phyloP scores from a whole-genome alignment of 2,113 vertebrate genomes.

The Pagrus major region DNA sequence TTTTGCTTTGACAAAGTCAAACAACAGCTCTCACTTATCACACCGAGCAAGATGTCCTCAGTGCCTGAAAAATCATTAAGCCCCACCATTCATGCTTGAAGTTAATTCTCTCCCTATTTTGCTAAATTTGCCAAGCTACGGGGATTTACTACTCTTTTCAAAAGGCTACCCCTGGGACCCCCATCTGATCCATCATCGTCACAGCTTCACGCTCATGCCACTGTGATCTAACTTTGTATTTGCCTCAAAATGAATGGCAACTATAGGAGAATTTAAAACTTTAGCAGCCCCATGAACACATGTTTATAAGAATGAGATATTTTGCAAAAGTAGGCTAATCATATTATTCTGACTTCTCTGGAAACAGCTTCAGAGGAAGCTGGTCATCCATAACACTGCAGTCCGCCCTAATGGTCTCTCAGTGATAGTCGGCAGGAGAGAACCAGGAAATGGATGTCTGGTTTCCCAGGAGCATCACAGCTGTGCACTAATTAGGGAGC shows the following conservation, averaged over 20 bases:
- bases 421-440: slow-evolving; percentile 35
- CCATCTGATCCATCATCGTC: slow-evolving; percentile 49
- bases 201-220: background rate
- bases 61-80: slow-evolving; percentile 71
- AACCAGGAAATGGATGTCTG: slow-evolving; percentile 50
- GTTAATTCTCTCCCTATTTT: slow-evolving; percentile 69
- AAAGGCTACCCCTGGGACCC: slow-evolving; percentile 42
- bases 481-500: slow-evolving; percentile 73
- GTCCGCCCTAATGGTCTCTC: slow-evolving; percentile 53
- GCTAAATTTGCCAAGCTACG: slow-evolving; percentile 64
- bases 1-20: slow-evolving; percentile 71
- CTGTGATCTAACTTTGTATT: slow-evolving; percentile 24
- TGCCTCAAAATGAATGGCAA: background rate
- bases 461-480: slow-evolving; percentile 70
- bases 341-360: slow-evolving; percentile 15
- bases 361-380: slow-evolving; percentile 25
- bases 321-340: slow-evolving; percentile 34
- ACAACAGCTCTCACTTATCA: slow-evolving; percentile 76
- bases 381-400: slow-evolving; percentile 20
- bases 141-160: slow-evolving; percentile 62
- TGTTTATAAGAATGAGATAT: slow-evolving; percentile 4
- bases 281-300: background rate
- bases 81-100: slow-evolving; percentile 72
- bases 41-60: slow-evolving; percentile 68
- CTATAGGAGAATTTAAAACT: background rate